Conservation (phyloP, 2,797 vertebrate species). For the Micropoecilia bifurca region DNA sequence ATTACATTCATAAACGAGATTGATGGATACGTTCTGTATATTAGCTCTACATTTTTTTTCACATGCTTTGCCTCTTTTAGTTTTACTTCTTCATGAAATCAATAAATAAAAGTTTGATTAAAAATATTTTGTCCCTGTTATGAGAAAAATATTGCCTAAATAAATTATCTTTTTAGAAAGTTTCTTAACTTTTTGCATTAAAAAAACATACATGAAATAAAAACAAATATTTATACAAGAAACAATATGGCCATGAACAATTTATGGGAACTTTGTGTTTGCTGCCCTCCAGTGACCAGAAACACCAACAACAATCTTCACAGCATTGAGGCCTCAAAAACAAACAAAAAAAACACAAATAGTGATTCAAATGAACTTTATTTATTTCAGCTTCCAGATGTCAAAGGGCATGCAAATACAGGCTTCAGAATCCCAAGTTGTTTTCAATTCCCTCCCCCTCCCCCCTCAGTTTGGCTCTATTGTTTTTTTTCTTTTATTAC, state of each 20-base stretch:
- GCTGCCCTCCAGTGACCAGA: conserved; percentile 2
- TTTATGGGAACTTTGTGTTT: neutral
- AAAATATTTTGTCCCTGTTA: conserved; percentile 55
- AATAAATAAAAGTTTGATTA: conserved; percentile 45
- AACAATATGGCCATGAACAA: neutral
- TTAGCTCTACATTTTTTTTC: conserved; percentile 43
- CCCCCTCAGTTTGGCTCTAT: conserved; percentile 51
- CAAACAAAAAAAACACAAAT: conserved; percentile 2
- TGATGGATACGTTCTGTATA: conserved; percentile 39
- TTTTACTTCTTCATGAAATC: conserved; percentile 40
- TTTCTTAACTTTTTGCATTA: neutral
- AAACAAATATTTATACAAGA: neutral
- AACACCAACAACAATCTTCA: neutral
- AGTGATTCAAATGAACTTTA: conserved; percentile 90
- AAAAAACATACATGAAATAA: neutral
- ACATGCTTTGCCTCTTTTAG: conserved; percentile 46
- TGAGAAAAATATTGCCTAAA: conserved; percentile 65
- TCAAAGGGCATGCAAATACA: conserved; percentile 98
- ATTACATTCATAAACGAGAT: conserved; percentile 42
- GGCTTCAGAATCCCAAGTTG: conserved; percentile 86
- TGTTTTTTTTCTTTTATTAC: conserved; percentile 76
- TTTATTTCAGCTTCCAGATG: conserved; percentile 89
- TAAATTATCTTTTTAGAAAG: conserved; percentile 19
- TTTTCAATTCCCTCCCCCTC: conserved; percentile 30
- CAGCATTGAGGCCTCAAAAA: neutral